phyloP scores from a whole-genome alignment of 2,113 vertebrate species.

The Rattus norvegicus region GRCr8 NC_086025.1:12974501-12975000 shows the following conservation, averaged over 20 bases:
- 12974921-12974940: no score
- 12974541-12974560: not conserved
- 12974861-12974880: not conserved
- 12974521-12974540: no score
- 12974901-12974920: not conserved
- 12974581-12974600: not conserved
- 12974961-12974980: not conserved
- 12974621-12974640: no score
- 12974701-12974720: not conserved
- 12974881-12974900: no score
- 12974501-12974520: not conserved
- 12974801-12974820: not conserved
- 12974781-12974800: no score
- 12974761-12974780: not conserved
- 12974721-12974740: not conserved
- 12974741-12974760: not conserved
- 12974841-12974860: not conserved
- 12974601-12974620: not conserved
- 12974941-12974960: not conserved
- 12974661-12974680: not conserved
- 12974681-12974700: not conserved
- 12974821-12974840: not conserved
- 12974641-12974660: not conserved
- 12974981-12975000: not conserved
- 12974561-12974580: not conserved